phyloP scores from a whole-genome alignment of 2,888 invertebrate species.

The Pyrrhia umbra region DNA sequence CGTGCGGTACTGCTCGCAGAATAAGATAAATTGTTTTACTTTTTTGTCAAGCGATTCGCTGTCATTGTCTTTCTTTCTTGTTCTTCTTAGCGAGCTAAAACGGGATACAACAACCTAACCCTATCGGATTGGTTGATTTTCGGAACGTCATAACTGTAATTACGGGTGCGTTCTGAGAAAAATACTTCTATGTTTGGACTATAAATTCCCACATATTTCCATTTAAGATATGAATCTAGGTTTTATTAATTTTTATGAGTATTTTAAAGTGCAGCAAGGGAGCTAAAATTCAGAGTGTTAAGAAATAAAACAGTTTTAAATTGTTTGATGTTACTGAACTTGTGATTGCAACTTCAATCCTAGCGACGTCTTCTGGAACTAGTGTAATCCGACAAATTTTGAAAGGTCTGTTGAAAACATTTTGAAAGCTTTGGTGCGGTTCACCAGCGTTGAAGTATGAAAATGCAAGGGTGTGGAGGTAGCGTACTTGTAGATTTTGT shows the following conservation, averaged over 20 bases:
- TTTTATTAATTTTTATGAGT: no score
- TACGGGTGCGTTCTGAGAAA: no score
- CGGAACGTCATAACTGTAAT: no score
- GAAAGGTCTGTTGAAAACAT: conserved; percentile 34
- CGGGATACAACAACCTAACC: conserved; percentile 2
- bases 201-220: no score
- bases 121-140: conserved; percentile 22
- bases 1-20: background rate
- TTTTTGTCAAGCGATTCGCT: conserved; percentile 70
- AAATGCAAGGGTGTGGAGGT: conserved; percentile 59
- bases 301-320: background rate
- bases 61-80: background rate
- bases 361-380: conserved; percentile 47
- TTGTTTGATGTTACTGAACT: conserved; percentile 20
- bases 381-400: conserved; percentile 59
- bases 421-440: conserved; percentile 14
- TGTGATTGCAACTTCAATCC: conserved; percentile 40
- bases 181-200: no score
- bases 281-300: no score
- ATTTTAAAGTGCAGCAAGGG: no score
- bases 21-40: background rate
- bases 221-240: no score
- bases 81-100: conserved; percentile 7
- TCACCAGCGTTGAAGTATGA: conserved; percentile 18
- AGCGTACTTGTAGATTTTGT: conserved; percentile 52